Evolutionary conservation across 2,888 invertebrate species (phyloP).

Genomic region (Glyphotaelius pellucidus): DNA sequence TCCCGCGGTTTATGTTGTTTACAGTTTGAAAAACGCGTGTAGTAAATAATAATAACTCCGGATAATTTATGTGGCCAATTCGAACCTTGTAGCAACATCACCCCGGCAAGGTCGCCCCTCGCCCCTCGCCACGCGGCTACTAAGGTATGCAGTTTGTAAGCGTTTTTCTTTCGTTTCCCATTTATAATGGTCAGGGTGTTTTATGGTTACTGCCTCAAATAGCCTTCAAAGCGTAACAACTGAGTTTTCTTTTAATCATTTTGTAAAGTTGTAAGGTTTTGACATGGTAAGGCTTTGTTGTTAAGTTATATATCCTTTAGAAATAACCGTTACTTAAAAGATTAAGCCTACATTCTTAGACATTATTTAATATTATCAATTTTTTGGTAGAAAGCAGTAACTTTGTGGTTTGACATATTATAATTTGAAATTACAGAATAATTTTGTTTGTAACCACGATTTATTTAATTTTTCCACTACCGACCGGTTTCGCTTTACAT

Average conservation of each 20-base stretch:
- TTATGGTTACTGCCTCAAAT: background rate
- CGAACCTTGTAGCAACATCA: background rate
- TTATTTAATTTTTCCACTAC: too few species aligned
- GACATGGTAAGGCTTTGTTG: background rate
- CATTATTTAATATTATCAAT: too few species aligned
- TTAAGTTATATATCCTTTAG: background rate
- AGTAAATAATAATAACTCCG: background rate
- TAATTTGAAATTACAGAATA: too few species aligned
- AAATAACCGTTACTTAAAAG: too few species aligned
- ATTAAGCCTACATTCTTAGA: too few species aligned
- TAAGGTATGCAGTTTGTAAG: background rate
- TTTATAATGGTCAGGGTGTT: background rate
- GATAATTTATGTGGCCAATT: background rate
- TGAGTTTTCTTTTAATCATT: background rate
- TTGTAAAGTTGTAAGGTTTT: background rate
- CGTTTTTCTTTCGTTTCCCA: conserved; percentile 2
- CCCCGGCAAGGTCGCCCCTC: background rate
- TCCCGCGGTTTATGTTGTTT: background rate
- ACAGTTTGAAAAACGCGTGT: background rate
- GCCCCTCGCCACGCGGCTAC: background rate
- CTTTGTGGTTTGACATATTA: too few species aligned
- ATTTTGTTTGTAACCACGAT: too few species aligned
- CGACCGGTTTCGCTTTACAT: too few species aligned
- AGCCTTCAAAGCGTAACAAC: background rate
- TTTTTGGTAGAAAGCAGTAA: too few species aligned